phyloP scores from a whole-genome alignment of 2,888 invertebrate species.

The Pristionchus fissidentatus region DNA sequence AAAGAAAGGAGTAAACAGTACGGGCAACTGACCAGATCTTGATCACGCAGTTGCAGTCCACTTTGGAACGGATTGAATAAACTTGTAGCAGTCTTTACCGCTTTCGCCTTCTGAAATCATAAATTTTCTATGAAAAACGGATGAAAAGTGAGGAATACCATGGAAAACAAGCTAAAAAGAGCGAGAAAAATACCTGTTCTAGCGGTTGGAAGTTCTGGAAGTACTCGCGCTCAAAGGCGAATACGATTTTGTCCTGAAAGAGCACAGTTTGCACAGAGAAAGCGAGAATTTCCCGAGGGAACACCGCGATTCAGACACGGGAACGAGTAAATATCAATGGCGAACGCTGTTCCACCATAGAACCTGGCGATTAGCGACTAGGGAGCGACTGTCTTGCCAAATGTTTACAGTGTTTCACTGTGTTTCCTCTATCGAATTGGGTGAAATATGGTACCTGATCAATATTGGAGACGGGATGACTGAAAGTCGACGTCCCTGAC shows the following conservation, averaged over 20 bases:
- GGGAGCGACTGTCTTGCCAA: no score
- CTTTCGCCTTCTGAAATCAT: background rate
- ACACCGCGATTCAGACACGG: background rate
- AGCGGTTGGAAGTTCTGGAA: conserved; percentile 7
- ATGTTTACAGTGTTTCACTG: no score
- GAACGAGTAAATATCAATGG: no score
- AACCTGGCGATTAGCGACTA: background rate
- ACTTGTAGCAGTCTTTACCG: background rate
- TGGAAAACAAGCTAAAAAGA: background rate
- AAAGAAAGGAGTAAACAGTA: background rate
- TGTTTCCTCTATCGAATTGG: no score
- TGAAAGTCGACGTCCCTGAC: no score
- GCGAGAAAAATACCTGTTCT: background rate
- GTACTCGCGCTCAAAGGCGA: conserved; percentile 38
- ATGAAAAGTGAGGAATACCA: background rate
- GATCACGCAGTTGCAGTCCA: conserved; percentile 50
- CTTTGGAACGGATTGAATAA: conserved; percentile 35
- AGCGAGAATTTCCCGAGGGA: background rate
- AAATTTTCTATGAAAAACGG: background rate
- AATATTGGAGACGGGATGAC: background rate
- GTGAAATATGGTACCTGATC: background rate
- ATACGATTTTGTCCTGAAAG: conserved; percentile 24
- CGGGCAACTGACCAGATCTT: conserved; percentile 53
- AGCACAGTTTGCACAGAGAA: background rate
- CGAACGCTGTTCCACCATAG: background rate